These are phyloP conservation scores for Cephonodes hylas DNA, from an alignment of 2,888 invertebrate species.

Conservation along the genomic window DNA sequence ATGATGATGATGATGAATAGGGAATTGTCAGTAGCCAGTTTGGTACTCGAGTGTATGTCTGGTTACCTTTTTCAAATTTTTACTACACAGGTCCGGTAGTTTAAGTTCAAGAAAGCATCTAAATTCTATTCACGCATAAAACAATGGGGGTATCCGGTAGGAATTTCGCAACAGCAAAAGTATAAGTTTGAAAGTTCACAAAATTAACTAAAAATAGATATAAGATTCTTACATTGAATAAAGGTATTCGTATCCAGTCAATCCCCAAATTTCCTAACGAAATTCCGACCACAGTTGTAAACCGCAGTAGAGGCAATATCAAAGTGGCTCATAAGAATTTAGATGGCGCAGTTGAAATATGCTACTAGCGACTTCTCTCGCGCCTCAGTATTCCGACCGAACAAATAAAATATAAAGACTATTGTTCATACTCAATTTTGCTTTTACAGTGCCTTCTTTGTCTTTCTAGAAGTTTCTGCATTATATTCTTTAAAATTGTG, in stretches of 20 bases:
- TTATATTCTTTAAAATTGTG: neutral
- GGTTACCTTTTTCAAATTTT: too few species aligned
- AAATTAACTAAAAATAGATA: too few species aligned
- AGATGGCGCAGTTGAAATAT: neutral
- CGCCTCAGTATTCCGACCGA: neutral
- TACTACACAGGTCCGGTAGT: too few species aligned
- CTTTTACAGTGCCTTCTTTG: neutral
- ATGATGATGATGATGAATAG: too few species aligned
- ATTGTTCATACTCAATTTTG: neutral
- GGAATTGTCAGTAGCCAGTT: too few species aligned
- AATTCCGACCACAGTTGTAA: neutral
- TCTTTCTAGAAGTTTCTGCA: neutral
- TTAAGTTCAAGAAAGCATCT: too few species aligned
- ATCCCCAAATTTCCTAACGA: neutral
- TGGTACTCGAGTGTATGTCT: too few species aligned
- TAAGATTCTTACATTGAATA: too few species aligned
- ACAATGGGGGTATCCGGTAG: too few species aligned
- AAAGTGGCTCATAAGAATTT: slow-evolving; percentile 2
- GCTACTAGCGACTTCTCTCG: neutral
- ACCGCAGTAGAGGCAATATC: neutral
- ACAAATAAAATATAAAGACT: neutral
- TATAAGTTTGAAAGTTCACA: too few species aligned
- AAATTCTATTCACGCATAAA: too few species aligned
- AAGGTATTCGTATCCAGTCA: neutral
- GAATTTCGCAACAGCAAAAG: too few species aligned